Base-by-base conservation (phyloP, 2,797 vertebrate species). In the Psittacula derbiana region DNA sequence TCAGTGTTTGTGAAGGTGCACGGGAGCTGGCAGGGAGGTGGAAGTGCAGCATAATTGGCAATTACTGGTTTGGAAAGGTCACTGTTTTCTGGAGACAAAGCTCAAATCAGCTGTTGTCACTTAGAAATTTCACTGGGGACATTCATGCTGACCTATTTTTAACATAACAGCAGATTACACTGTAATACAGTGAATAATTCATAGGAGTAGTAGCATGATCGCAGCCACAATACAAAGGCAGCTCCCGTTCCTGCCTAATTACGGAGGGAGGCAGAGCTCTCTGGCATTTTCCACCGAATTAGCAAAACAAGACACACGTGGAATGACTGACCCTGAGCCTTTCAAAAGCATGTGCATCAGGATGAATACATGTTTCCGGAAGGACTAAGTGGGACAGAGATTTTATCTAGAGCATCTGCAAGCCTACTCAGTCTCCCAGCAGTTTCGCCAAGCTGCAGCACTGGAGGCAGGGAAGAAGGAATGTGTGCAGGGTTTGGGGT, bases 161-260 rank as follows among this genome's bases (percentile, higher is more conserved):
- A 97, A 97, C 15, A 36, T 92, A 96, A 96, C 94, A 96, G 97
- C 73, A 90, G 80, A 98, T 96, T 95, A 96, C 83, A 61, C 96
- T 96, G 96, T 44, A 78, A 88, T 67, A 90, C 71, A 67, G 78
- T 97, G 97, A 97, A 98, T 98, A 97, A 98, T 98, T 98, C 94
- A 98, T 97, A 81, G 92, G 89, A 96, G 87, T 91, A 66, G 96
- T 93, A 93, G 92, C 79, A 74, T 88, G 94, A 97, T 97, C 96
- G 72, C 52, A 55, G 46, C 50, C 71, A 94, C 69, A 94, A 80
- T 70, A 94, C 89, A 84, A 91, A 64, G 83, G 96, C 95, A 94
- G 84, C 91, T 95, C 94, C 24, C 41, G 88, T 73, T 92, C 89
- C 94, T 88, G 91, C 82, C 93, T 97, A 91, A 95, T 96, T 94